Evolutionary conservation across 1,140 invertebrate species (phyloP).

Genomic region (Saccostrea glomerata): DNA sequence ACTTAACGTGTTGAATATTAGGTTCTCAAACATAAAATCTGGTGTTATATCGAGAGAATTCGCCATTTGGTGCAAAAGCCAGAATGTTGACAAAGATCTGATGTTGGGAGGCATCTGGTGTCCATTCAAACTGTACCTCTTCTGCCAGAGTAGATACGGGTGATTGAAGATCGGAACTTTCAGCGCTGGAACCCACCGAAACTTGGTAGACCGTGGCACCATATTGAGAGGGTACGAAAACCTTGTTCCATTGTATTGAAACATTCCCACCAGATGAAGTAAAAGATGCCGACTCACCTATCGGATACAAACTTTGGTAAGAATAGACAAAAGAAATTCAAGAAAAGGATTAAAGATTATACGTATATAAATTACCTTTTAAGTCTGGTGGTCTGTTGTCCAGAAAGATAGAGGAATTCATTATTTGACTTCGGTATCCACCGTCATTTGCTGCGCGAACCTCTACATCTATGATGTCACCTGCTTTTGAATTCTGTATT

Average conservation of each 20-base stretch:
- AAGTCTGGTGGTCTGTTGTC: not conserved
- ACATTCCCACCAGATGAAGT: not conserved
- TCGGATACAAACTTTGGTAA: not conserved
- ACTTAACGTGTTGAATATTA: not conserved
- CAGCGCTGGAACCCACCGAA: not conserved
- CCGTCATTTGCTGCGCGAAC: slow-evolving; percentile 4
- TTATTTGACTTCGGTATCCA: not conserved
- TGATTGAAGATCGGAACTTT: slow-evolving; percentile 6
- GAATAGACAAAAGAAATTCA: not conserved
- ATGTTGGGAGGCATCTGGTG: not conserved
- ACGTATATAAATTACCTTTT: not conserved
- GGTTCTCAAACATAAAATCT: not conserved
- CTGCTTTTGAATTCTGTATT: not conserved
- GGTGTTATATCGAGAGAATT: slow-evolving; percentile 3
- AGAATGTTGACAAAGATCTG: not conserved
- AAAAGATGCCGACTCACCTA: not conserved
- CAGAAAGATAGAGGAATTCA: not conserved
- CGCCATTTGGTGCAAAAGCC: slow-evolving; percentile 5
- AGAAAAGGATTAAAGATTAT: not conserved
- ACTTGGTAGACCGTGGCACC: not conserved
- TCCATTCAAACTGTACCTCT: not conserved
- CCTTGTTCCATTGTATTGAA: not conserved
- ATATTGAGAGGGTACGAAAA: not conserved
- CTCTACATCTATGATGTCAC: not conserved
- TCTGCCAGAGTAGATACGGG: slow-evolving; percentile 15